These are phyloP conservation scores for Remorina albescens DNA, from an alignment of 2,797 vertebrate genomes.

Conservation along the genomic window DNA sequence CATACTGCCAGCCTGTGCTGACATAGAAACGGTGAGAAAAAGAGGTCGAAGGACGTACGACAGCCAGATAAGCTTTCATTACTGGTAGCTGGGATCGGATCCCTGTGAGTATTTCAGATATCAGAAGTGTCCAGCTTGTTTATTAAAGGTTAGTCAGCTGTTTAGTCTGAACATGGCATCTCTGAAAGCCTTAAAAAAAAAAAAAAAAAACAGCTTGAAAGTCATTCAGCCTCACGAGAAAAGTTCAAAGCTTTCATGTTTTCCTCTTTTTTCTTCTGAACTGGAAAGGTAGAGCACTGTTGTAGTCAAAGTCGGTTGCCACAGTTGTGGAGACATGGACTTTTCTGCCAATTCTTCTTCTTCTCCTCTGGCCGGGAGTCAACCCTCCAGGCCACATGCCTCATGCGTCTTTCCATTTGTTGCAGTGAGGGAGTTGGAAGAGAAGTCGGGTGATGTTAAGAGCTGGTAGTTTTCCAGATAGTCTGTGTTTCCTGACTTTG, in stretches of 20 bases:
- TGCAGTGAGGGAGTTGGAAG: not conserved
- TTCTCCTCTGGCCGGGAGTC: conserved; percentile 47
- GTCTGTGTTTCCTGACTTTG: conserved; percentile 16
- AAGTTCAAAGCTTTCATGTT: conserved; percentile 20
- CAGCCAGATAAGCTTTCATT: not conserved
- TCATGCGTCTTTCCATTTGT: conserved; percentile 35
- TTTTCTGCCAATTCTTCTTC: conserved; percentile 29
- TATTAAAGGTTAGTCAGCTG: conserved; percentile 39
- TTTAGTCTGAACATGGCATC: conserved; percentile 26
- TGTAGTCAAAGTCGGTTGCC: conserved; percentile 7
- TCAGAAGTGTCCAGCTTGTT: conserved; percentile 44
- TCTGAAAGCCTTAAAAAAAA: conserved; percentile 9
- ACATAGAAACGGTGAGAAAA: not conserved
- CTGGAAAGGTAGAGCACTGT: conserved; percentile 17
- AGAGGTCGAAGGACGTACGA: conserved; percentile 10
- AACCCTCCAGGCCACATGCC: conserved; percentile 30
- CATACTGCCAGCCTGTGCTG: not conserved
- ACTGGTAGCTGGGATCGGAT: conserved; percentile 11
- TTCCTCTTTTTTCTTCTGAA: conserved; percentile 10
- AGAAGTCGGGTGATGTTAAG: conserved; percentile 17
- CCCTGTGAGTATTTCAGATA: conserved; percentile 27
- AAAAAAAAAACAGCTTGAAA: conserved; percentile 12
- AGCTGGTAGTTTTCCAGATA: conserved; percentile 33
- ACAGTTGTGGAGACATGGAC: not conserved
- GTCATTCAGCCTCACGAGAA: conserved; percentile 14